A percentile compares a stretch with the other conserved stretches of the same genome.
Evolutionary conservation across 2,113 vertebrate species (phyloP).

Genomic region (Phainopepla nitens): DNA sequence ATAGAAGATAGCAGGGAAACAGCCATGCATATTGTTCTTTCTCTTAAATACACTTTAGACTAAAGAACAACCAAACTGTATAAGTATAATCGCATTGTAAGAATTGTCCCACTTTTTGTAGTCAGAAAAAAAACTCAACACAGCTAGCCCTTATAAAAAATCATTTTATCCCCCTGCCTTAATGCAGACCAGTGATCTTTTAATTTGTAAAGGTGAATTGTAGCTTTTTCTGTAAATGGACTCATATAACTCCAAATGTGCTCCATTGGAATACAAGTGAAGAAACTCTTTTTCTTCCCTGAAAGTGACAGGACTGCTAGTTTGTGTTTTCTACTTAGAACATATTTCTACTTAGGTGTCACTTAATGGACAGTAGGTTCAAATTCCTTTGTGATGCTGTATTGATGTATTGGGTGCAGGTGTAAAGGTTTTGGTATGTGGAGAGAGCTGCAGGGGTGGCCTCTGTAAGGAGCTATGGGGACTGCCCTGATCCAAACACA

Average conservation of each 20-base stretch:
- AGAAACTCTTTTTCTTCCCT: not conserved
- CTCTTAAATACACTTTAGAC: not conserved
- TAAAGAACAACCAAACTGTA: not conserved
- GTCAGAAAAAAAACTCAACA: not conserved
- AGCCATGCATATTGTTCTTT: not conserved
- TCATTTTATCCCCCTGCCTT: not conserved
- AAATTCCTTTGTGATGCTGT: not conserved
- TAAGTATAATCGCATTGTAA: not conserved
- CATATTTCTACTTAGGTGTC: not conserved
- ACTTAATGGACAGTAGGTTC: not conserved
- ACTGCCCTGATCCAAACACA: not conserved
- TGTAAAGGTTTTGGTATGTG: not conserved
- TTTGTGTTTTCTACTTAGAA: not conserved
- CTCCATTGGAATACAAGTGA: not conserved
- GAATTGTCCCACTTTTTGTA: not conserved
- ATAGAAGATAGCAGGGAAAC: not conserved
- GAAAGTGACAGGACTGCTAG: not conserved
- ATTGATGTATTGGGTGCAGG: not conserved
- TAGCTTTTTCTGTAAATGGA: not conserved
- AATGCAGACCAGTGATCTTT: not conserved
- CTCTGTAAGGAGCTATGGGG: fast-evolving
- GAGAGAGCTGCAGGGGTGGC: fast-evolving
- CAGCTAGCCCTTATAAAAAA: not conserved
- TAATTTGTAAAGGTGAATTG: not conserved
- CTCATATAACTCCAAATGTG: not conserved